Evolutionary conservation across 2,888 invertebrate species (phyloP), one percentile per base, ranked within the genome.

Genomic region (Galeruca laticollis): DNA sequence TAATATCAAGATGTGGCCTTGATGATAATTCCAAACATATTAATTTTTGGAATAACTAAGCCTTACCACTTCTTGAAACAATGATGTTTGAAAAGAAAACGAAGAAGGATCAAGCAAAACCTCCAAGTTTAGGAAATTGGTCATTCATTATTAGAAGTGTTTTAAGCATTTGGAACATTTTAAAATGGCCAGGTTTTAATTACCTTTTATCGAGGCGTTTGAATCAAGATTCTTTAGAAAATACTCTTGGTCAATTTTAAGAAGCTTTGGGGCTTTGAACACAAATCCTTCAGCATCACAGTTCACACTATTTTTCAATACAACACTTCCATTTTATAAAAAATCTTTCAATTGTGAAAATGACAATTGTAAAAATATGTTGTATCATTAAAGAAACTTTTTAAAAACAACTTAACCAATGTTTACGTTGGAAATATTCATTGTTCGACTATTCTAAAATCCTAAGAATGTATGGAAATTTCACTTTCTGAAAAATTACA

Each of bases 281-380:
- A 59, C 49, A 10, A 67, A 67, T 60, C 67, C 67, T 21, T 26
- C 67, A 26, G 40, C 67, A n/a, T 49, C 47, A 13, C 43, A 37
- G 33, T 67, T 67, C 57, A 54, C 51, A 40, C 26, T 57, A 10
- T 15, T 69, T 37, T 57, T 64, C 13, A 69, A 62, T 52, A 64
- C 15, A 69, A 64, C 47, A 59, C 56, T 33, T 35, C 64, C 43
- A 65, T 59, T 21, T n/a, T n/a, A n/a, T n/a, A n/a, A n/a, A n/a
- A n/a, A n/a, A n/a, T n/a, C n/a, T n/a, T n/a, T n/a, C n/a, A 59
- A 69, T 47, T 69, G 62, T 56, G 62, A 68, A 40, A 65, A 62
- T 35, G 47, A 61, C 15, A 20, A 26, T 49, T 68, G 61, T 61
- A 35, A 61, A 18, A 49, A 21, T 33, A 51, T 68, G 52, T 64